A percentile compares a stretch with the other conserved stretches of the same genome.
These are phyloP conservation scores for Crenichthys baileyi DNA, from an alignment of 2,797 vertebrate species.

Conservation along the genomic window DNA sequence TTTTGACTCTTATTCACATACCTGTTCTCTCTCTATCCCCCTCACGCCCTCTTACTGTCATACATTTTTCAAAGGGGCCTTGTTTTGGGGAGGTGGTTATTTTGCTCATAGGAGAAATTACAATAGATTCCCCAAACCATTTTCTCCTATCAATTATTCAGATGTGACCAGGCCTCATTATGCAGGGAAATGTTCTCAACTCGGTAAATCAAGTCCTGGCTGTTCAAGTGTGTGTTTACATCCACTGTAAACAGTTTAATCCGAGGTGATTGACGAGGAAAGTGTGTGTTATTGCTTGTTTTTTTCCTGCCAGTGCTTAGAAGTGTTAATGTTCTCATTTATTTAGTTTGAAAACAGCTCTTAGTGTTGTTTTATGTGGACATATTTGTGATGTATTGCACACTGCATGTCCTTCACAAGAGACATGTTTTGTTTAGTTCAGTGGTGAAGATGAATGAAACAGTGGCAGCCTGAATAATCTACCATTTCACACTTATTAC, in stretches of 20 bases:
- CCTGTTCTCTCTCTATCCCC: not conserved
- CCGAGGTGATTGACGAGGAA: slow-evolving; percentile 12
- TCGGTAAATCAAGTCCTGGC: slow-evolving; percentile 29
- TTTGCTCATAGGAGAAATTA: slow-evolving; percentile 71
- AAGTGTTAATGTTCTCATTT: not conserved
- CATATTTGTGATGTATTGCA: slow-evolving; percentile 7
- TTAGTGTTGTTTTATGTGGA: slow-evolving; percentile 9
- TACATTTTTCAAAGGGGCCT: slow-evolving; percentile 58
- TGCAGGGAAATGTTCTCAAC: slow-evolving; percentile 57
- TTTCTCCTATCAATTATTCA: slow-evolving; percentile 74
- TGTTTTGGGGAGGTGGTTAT: slow-evolving; percentile 66
- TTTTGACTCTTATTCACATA: slow-evolving; percentile 39
- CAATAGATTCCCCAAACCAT: slow-evolving; percentile 69
- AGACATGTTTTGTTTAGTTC: slow-evolving; percentile 18
- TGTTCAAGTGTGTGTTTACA: slow-evolving; percentile 26
- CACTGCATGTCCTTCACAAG: not conserved
- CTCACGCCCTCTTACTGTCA: slow-evolving; percentile 8
- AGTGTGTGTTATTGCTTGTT: not conserved
- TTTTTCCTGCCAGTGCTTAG: not conserved
- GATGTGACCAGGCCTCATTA: slow-evolving; percentile 68
- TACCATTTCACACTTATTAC: slow-evolving; percentile 4
- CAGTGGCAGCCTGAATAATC: slow-evolving; percentile 6
- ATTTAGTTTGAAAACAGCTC: slow-evolving; percentile 5
- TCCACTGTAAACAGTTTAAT: slow-evolving; percentile 15
- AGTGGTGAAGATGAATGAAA: slow-evolving; percentile 22